Base-by-base conservation (phyloP, 2,113 vertebrate species). In the Lynx canadensis region DNA sequence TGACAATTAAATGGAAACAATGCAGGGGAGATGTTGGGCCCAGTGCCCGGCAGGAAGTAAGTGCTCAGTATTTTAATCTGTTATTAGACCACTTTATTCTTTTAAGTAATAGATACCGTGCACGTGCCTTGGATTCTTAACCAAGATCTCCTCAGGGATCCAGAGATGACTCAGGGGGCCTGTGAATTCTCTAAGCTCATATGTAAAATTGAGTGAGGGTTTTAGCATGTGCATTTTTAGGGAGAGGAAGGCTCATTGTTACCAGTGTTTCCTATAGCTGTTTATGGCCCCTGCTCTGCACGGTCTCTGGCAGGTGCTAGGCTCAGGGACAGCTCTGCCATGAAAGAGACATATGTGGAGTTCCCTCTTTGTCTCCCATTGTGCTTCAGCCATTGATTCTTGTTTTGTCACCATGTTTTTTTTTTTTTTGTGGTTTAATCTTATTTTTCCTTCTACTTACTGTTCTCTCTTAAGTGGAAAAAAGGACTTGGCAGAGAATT, bases 271-370 rank as follows among this genome's bases (percentile, higher is more conserved):
- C 63, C 45, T 45, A 19, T 15, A 81, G 50, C 6, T 71, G 29
- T 82, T 82, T 71, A 57, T 5, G 29, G 31, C 5, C 50, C n/a
- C 50, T 71, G 50, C 66, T 82, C 50, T 57, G 31, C 55, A 11
- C 14, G 29, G 36, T 41, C 50, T 29, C 36, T 60, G 79, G 79
- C 29, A n/a, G 10, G 36, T 16, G 36, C 36, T 71, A 13, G 13
- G 36, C 79, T 33, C 65, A 41, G 78, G 11, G 5, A 41, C 8
- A 3, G 16, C 18, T 63, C 91, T 48, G 15, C 18, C 16, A 12
- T 2, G 55, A 25, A 3, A 21, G 80, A 45, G 9, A 21, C 0
- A 3, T 33, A 18, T 69, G 13, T 33, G 36, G 14, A 18, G 0
- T 63, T 29, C 60, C 48, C 33, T n/a, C 41, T 84, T 52, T 52